Evolutionary conservation across 2,797 vertebrate species (phyloP).

Genomic region (Sitta carolinensis): DNA sequence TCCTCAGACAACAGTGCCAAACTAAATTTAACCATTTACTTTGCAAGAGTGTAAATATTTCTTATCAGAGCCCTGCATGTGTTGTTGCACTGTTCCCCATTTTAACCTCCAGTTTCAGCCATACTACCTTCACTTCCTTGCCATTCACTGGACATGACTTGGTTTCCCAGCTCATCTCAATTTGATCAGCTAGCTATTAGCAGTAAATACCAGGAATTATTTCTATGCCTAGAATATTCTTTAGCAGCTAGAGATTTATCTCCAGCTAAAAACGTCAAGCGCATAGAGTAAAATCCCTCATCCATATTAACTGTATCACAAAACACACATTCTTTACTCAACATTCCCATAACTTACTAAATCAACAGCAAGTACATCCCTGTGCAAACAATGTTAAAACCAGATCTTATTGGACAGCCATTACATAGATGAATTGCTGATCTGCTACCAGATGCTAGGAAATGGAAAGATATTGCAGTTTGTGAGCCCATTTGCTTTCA

Average conservation of each 20-base stretch:
- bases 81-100: background rate
- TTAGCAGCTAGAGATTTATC: background rate
- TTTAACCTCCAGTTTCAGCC: background rate
- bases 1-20: background rate
- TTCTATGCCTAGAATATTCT: background rate
- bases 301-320: background rate
- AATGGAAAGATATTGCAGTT: background rate
- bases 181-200: background rate
- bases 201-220: background rate
- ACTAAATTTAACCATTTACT: background rate
- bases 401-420: background rate
- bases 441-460: background rate
- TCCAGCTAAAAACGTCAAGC: background rate
- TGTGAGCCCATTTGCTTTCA: background rate
- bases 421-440: background rate
- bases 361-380: background rate
- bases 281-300: background rate
- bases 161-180: background rate
- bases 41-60: background rate
- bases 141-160: background rate
- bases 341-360: background rate
- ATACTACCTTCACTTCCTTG: background rate
- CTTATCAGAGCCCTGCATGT: accelerated
- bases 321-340: background rate
- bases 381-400: background rate